phyloP scores from a whole-genome alignment of 2,113 vertebrate species.

The Labeo catla region DNA sequence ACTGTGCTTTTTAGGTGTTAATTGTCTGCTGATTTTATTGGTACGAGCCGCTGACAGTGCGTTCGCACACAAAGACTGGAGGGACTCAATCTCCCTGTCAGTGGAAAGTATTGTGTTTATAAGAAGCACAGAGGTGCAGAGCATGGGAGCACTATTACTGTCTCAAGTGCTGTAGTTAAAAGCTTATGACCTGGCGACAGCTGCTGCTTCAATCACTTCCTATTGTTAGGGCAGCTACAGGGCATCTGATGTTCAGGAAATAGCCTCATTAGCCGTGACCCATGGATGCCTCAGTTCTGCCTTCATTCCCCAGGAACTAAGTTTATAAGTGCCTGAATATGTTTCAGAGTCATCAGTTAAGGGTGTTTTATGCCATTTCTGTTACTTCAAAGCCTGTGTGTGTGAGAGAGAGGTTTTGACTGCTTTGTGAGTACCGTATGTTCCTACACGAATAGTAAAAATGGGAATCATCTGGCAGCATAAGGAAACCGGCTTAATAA shows the following conservation, averaged over 20 bases:
- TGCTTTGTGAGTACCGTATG: neutral
- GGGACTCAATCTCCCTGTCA: neutral
- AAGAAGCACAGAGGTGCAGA: conserved; percentile 21
- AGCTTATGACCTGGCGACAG: conserved; percentile 25
- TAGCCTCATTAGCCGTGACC: conserved; percentile 32
- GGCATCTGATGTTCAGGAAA: conserved; percentile 30
- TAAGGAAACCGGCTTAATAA: neutral
- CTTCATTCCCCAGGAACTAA: neutral
- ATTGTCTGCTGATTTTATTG: neutral
- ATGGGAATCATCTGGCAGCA: neutral
- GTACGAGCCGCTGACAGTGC: neutral
- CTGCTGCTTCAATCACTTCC: conserved; percentile 29
- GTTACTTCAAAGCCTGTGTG: conserved; percentile 1
- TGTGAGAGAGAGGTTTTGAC: neutral
- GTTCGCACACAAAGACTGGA: neutral
- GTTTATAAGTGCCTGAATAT: conserved; percentile 4
- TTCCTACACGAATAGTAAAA: neutral
- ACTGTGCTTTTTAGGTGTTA: neutral
- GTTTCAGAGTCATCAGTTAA: neutral
- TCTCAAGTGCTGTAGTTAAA: conserved; percentile 20
- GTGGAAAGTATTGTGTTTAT: conserved; percentile 33
- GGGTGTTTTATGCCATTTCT: neutral
- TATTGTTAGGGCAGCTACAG: conserved; percentile 27
- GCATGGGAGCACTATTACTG: neutral
- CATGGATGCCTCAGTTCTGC: neutral